Conservation (phyloP, 2,888 invertebrate genomes). For the Conistra vaccinii region DNA sequence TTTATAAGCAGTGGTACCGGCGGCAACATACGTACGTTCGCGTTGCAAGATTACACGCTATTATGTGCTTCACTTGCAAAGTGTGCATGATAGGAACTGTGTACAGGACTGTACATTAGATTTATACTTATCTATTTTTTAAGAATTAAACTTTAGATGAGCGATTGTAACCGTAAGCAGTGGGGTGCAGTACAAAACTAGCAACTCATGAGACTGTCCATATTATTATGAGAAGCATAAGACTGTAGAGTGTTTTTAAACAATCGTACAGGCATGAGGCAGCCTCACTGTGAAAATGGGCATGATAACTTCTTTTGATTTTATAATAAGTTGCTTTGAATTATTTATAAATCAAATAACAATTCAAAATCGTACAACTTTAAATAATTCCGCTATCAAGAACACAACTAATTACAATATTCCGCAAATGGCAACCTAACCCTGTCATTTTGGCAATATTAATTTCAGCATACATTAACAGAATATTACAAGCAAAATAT, state of each 20-base stretch:
- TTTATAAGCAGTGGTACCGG: no score
- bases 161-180: not conserved
- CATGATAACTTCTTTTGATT: not conserved
- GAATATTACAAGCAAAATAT: slow-evolving; percentile 65
- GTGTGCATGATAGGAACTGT: not conserved
- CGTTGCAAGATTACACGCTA: no score
- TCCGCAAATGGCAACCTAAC: slow-evolving; percentile 25
- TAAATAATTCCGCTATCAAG: slow-evolving; percentile 20
- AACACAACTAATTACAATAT: slow-evolving; percentile 34
- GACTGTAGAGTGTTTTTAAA: not conserved
- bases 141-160: not conserved
- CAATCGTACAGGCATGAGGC: not conserved
- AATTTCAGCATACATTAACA: slow-evolving; percentile 56
- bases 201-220: not conserved
- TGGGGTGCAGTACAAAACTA: no score
- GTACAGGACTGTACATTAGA: not conserved
- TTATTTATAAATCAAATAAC: not conserved
- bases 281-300: not conserved
- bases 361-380: slow-evolving; percentile 19
- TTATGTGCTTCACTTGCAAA: not conserved
- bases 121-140: not conserved
- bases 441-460: slow-evolving; percentile 44
- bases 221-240: not conserved
- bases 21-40: no score
- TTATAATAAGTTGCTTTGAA: not conserved